Conservation (phyloP, 1,140 invertebrate genomes). For the Zaprionus africanus region DNA sequence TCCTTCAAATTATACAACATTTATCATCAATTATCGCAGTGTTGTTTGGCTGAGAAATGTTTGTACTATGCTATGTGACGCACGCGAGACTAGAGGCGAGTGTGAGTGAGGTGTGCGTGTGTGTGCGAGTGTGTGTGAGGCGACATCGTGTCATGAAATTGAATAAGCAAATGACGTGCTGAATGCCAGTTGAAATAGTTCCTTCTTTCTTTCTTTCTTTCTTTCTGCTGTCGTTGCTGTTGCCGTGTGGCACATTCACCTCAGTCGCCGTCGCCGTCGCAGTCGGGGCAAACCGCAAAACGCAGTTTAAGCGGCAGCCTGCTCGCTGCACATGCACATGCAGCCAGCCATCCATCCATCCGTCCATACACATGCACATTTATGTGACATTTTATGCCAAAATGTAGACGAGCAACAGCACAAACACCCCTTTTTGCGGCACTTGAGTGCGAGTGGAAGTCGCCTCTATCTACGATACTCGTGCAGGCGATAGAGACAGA, state of each 20-base stretch:
- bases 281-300: slow-evolving; percentile 63
- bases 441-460: slow-evolving; percentile 18
- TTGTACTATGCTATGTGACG: slow-evolving; percentile 63
- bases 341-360: slow-evolving; percentile 1
- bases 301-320: slow-evolving; percentile 67
- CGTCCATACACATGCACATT: neutral
- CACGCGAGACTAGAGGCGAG: slow-evolving; percentile 53
- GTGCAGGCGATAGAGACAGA: neutral
- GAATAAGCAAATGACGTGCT: slow-evolving; percentile 82
- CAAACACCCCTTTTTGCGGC: slow-evolving; percentile 68
- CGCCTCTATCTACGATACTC: neutral
- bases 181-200: slow-evolving; percentile 78
- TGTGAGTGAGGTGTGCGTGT: slow-evolving; percentile 13
- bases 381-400: slow-evolving; percentile 76
- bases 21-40: slow-evolving; percentile 80
- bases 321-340: slow-evolving; percentile 9
- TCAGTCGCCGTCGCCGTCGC: slow-evolving; percentile 15
- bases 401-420: slow-evolving; percentile 59
- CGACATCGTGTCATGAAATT: slow-evolving; percentile 80
- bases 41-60: slow-evolving; percentile 68
- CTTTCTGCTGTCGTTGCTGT: slow-evolving; percentile 17
- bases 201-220: neutral
- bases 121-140: slow-evolving; percentile 34
- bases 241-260: slow-evolving; percentile 62
- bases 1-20: slow-evolving; percentile 83